These are phyloP conservation scores for Xestia c-nigrum DNA, from an alignment of 2,888 invertebrate genomes.

Conservation along the genomic window DNA sequence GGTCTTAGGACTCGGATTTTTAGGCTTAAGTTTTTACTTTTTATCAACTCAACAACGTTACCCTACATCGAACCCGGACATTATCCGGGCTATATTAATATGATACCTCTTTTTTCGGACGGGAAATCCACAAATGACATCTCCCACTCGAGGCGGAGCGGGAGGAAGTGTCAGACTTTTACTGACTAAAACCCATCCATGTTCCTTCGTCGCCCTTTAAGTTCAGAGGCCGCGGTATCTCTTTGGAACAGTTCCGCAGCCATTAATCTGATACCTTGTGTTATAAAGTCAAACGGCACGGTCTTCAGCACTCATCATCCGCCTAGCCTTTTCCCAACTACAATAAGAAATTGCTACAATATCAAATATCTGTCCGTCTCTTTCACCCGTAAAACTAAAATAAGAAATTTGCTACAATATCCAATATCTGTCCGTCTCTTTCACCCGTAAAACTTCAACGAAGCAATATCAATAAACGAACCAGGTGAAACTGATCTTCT, in stretches of 20 bases:
- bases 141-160: too few species aligned
- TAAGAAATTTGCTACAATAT: too few species aligned
- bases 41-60: background rate
- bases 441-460: slow-evolving; percentile 8
- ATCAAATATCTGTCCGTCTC: slow-evolving; percentile 11
- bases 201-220: too few species aligned
- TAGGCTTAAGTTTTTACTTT: background rate
- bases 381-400: slow-evolving; percentile 1
- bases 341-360: background rate
- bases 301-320: background rate
- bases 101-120: background rate
- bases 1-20: background rate
- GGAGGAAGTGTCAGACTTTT: too few species aligned
- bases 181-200: too few species aligned
- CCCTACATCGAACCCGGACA: too few species aligned
- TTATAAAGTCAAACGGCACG: background rate
- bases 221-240: too few species aligned
- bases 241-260: too few species aligned
- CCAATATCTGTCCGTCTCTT: slow-evolving; percentile 13
- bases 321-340: background rate
- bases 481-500: slow-evolving; percentile 43
- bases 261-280: background rate
- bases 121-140: too few species aligned
- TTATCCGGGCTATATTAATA: background rate
- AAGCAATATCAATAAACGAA: slow-evolving; percentile 26